These are phyloP conservation scores for Cerastis rubricosa DNA, from an alignment of 2,888 invertebrate species.

Conservation along the genomic window DNA sequence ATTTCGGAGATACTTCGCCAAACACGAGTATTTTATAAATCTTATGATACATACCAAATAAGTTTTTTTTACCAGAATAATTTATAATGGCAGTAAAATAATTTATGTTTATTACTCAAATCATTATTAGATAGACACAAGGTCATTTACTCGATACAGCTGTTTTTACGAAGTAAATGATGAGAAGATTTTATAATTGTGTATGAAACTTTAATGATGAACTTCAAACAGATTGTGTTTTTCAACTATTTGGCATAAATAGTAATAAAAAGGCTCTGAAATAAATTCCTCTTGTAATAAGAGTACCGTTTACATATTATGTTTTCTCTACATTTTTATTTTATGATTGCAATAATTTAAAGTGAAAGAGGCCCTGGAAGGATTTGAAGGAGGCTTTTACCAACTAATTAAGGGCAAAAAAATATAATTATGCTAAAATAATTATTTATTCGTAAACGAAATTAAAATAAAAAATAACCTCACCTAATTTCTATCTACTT, in stretches of 20 bases:
- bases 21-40: background rate
- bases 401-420: background rate
- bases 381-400: background rate
- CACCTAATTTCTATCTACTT: background rate
- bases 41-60: background rate
- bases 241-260: background rate
- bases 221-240: conserved; percentile 11
- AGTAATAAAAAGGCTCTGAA: background rate
- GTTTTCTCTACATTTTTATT: background rate
- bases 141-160: conserved; percentile 27
- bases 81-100: conserved; percentile 12
- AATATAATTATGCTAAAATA: background rate
- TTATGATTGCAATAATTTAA: background rate
- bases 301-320: background rate
- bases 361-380: background rate
- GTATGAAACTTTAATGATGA: conserved; percentile 16
- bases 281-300: background rate
- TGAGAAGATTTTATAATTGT: conserved; percentile 42
- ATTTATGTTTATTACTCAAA: conserved; percentile 39
- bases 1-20: background rate
- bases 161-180: conserved; percentile 38
- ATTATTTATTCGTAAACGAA: background rate
- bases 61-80: conserved; percentile 12
- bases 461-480: background rate
- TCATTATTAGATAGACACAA: conserved; percentile 35